A percentile compares a stretch with the other conserved stretches of the same genome.
These are phyloP conservation scores for Drosophila silvestris DNA, from an alignment of 2,888 invertebrate species.

Conservation along the genomic window DNA sequence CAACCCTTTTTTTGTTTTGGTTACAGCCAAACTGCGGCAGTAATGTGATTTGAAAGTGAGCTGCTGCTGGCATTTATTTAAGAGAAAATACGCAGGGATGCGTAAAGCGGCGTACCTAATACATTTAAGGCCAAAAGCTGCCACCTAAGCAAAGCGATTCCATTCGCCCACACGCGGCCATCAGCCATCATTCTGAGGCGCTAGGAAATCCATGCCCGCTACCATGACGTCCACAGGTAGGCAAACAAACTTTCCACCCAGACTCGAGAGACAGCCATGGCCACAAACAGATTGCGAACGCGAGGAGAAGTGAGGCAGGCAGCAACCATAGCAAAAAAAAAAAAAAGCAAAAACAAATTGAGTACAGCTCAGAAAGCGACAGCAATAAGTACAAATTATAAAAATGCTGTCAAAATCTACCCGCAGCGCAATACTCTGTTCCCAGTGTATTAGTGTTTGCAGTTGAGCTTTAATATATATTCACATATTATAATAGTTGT, in stretches of 20 bases:
- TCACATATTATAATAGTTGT: background rate
- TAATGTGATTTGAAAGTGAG: conserved; percentile 72
- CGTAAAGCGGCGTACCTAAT: conserved; percentile 56
- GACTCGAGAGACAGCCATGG: background rate
- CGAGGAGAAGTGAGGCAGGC: background rate
- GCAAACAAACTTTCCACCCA: conserved; percentile 38
- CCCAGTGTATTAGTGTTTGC: background rate
- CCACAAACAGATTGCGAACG: background rate
- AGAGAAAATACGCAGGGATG: conserved; percentile 55
- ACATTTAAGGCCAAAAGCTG: conserved; percentile 50
- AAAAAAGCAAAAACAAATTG: background rate
- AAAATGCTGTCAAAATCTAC: background rate
- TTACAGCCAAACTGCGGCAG: conserved; percentile 12
- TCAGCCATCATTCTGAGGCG: conserved; percentile 13
- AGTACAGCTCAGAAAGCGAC: background rate
- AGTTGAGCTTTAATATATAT: background rate
- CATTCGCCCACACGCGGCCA: conserved; percentile 20
- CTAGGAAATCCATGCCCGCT: conserved; percentile 39
- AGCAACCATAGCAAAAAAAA: background rate
- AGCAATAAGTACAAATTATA: background rate
- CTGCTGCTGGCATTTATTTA: conserved; percentile 76
- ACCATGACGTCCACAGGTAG: conserved; percentile 53
- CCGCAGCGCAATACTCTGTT: background rate
- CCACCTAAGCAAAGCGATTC: conserved; percentile 30
- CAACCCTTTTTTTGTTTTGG: background rate